Evolutionary conservation across 2,888 invertebrate genomes (phyloP), one percentile per base, ranked within the genome.

Genomic region (Galerucella pusilla): DNA sequence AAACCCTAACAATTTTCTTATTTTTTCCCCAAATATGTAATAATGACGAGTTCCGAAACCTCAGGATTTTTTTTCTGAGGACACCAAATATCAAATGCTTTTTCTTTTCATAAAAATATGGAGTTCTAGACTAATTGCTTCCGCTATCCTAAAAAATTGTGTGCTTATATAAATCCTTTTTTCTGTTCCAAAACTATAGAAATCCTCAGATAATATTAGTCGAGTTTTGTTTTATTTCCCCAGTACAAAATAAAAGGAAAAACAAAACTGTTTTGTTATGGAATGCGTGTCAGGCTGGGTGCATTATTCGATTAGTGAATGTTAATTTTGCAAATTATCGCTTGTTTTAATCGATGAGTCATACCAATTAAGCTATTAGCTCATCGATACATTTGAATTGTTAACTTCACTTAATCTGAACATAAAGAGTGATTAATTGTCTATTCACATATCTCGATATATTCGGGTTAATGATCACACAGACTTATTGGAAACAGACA

Each of bases 361-460:
- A 84, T 80, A 78, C 78, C 82, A 83, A 84, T 84, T 84, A 84
- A 82, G 80, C 81, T 81, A 82, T 85, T 85, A 85, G 84, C 85
- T 85, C 85, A 85, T 85, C 85, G 85, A 85, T 85, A 85, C 83
- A 84, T 85, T 83, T 84, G 83, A 83, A 83, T 83, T 82, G 83
- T 85, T 85, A 84, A 83, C 80, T 79, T 79, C 82, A 80, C 83
- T 83, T 82, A 81, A 81, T 79, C 74, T 77, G 73, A 75, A 74
- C 75, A 77, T 78, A 76, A 79, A 79, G 35, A 42, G 78, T 80
- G 79, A 80, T 80, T 80, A 79, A 80, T 80, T 75, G 79, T 78
- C 79, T 78, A 79, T 79, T 77, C 77, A 72, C 57, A 76, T 72
- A 69, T 70, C 69, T 68, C 73, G 70, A 78, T 78, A 78, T 78